phyloP scores from a whole-genome alignment of 37 sponge, comb jelly and placozoan species.

The Oscarella lobularis region DNA sequence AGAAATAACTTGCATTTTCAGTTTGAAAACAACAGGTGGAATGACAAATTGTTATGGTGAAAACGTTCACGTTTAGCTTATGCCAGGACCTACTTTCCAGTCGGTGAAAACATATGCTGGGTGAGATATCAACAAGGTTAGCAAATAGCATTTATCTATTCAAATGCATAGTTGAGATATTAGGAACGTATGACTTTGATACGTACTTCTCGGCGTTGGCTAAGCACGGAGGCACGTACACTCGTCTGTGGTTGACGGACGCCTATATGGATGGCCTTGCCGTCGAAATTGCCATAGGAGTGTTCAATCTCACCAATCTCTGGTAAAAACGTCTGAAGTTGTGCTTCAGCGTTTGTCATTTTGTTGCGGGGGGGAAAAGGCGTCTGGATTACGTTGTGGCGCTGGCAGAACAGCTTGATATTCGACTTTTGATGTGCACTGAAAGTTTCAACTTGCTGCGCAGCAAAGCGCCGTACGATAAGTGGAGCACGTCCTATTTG shows the following conservation, averaged over 20 bases:
- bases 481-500: neutral
- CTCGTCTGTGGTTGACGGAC: slow-evolving; percentile 19
- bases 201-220: neutral
- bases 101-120: slow-evolving; percentile 7
- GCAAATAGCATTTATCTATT: neutral
- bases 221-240: slow-evolving; percentile 5
- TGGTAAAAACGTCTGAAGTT: neutral
- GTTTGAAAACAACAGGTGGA: neutral
- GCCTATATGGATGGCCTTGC: slow-evolving; percentile 9
- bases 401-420: slow-evolving; percentile 3
- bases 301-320: neutral
- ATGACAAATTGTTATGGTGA: neutral
- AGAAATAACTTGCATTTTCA: neutral
- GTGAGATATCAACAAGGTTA: slow-evolving; percentile 3
- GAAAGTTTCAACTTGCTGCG: slow-evolving; percentile 2
- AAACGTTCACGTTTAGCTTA: neutral
- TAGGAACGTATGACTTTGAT: slow-evolving; percentile 15
- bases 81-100: neutral
- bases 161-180: neutral
- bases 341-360: too few relatives aligned
- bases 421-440: slow-evolving; percentile 8
- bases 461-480: neutral
- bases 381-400: slow-evolving; percentile 14
- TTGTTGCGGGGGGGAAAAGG: neutral
- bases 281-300: slow-evolving; percentile 4